phyloP scores from a whole-genome alignment of 2,888 invertebrate genomes.

The Globia sparganii region DNA sequence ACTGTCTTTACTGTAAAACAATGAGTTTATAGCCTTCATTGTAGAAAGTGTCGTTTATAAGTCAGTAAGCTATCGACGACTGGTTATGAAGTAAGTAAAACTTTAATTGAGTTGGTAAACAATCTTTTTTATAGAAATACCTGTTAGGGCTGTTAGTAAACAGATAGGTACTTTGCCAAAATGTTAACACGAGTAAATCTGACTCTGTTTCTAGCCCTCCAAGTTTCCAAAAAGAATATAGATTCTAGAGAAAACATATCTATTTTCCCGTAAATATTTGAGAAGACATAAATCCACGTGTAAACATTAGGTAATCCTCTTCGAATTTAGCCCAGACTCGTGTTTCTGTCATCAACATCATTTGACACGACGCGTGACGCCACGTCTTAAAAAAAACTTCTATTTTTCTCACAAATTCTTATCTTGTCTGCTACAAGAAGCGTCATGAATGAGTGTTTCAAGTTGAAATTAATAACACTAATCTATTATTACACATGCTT shows the following conservation, averaged over 20 bases:
- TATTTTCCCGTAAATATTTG: slow-evolving; percentile 13
- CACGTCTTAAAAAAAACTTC: slow-evolving; percentile 32
- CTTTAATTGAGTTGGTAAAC: not conserved
- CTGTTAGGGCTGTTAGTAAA: too few species aligned
- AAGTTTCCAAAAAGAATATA: not conserved
- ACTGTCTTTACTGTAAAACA: slow-evolving; percentile 47
- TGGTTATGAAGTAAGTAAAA: not conserved
- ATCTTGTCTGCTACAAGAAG: slow-evolving; percentile 34
- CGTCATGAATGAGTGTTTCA: slow-evolving; percentile 44
- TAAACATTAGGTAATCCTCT: slow-evolving; percentile 37
- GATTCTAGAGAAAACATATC: not conserved
- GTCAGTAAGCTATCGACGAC: slow-evolving; percentile 13
- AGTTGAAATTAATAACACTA: slow-evolving; percentile 44
- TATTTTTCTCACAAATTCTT: slow-evolving; percentile 40
- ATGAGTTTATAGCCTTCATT: slow-evolving; percentile 40
- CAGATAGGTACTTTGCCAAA: not conserved
- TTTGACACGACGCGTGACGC: slow-evolving; percentile 49
- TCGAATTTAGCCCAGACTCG: slow-evolving; percentile 48
- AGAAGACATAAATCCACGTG: slow-evolving; percentile 4
- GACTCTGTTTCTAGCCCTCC: not conserved
- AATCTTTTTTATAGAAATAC: not conserved
- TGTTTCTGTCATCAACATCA: slow-evolving; percentile 53
- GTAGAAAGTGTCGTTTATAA: slow-evolving; percentile 45
- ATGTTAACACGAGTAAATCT: not conserved
- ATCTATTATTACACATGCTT: slow-evolving; percentile 46